Percentiles rank a stretch among this genome's conserved stretches.
phyloP scores from a whole-genome alignment of 2,888 invertebrate genomes.

The Muscina levida region DNA sequence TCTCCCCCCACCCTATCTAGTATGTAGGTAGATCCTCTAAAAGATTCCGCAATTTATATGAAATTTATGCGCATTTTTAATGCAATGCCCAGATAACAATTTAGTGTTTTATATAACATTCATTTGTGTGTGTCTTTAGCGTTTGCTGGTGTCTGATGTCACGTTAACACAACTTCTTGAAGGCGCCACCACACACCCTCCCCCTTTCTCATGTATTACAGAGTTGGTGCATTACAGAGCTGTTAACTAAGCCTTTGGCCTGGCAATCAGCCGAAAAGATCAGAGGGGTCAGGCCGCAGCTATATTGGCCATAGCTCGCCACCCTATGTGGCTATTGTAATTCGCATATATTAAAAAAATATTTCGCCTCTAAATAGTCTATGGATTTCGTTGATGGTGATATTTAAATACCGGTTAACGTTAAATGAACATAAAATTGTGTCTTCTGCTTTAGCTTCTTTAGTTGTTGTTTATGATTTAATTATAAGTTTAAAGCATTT shows the following conservation, averaged over 20 bases:
- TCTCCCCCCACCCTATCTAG: background rate
- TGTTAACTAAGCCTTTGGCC: constrained; percentile 50
- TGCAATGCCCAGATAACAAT: constrained; percentile 7
- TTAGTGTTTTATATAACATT: constrained; percentile 48
- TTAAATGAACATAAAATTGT: constrained; percentile 7
- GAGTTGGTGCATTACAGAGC: constrained; percentile 18
- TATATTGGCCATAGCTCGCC: constrained; percentile 44
- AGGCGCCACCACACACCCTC: background rate
- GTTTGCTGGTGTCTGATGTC: constrained; percentile 53
- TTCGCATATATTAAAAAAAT: too few species aligned
- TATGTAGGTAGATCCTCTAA: constrained; percentile 41
- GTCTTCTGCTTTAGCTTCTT: constrained; percentile 50
- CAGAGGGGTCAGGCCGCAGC: constrained; percentile 55
- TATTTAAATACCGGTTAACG: constrained; percentile 50
- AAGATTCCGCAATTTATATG: constrained; percentile 36
- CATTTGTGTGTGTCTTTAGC: constrained; percentile 54
- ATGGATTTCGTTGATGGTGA: constrained; percentile 42
- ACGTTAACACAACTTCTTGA: constrained; percentile 49
- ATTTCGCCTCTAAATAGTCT: background rate
- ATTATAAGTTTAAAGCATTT: constrained; percentile 53
- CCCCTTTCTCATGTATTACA: too few species aligned
- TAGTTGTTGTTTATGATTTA: constrained; percentile 58
- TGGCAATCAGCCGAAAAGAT: constrained; percentile 59
- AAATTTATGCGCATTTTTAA: constrained; percentile 59
- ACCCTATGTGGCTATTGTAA: background rate